These are phyloP conservation scores for Eulemur rubriventer DNA, from an alignment of 2,797 vertebrate genomes.

Conservation along the genomic window DNA sequence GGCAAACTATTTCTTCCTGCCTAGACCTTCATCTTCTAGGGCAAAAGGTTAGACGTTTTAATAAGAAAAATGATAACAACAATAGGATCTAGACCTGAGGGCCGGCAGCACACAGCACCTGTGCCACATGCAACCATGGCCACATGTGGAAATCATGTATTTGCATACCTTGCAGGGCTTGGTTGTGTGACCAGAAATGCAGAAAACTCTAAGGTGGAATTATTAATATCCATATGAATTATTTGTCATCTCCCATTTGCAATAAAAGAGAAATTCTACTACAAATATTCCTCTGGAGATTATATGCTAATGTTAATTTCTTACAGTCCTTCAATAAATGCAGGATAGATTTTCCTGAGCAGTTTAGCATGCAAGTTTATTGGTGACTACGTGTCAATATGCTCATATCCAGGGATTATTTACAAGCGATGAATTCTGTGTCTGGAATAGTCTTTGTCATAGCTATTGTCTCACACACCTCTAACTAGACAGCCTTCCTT, in stretches of 20 bases:
- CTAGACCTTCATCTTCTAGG: background rate
- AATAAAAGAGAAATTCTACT: background rate
- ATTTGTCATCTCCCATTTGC: background rate
- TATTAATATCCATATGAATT: background rate
- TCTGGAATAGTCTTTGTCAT: background rate
- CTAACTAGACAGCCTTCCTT: background rate
- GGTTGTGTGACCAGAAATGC: background rate
- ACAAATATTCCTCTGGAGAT: background rate
- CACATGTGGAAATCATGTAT: background rate
- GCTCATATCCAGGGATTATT: background rate
- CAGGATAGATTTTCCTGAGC: background rate
- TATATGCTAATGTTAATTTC: background rate
- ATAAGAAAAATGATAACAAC: background rate
- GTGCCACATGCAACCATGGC: accelerated
- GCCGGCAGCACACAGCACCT: background rate
- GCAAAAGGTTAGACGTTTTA: background rate
- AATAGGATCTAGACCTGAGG: too few relatives aligned
- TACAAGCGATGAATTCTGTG: background rate
- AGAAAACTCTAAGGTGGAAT: background rate
- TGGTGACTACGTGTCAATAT: background rate
- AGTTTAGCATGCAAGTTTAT: background rate
- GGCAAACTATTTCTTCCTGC: background rate
- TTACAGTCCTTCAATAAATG: background rate
- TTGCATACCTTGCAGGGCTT: background rate
- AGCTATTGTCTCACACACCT: background rate